Evolutionary conservation across 1,140 invertebrate genomes (phyloP).

Genomic region (Lethrus apterus): DNA sequence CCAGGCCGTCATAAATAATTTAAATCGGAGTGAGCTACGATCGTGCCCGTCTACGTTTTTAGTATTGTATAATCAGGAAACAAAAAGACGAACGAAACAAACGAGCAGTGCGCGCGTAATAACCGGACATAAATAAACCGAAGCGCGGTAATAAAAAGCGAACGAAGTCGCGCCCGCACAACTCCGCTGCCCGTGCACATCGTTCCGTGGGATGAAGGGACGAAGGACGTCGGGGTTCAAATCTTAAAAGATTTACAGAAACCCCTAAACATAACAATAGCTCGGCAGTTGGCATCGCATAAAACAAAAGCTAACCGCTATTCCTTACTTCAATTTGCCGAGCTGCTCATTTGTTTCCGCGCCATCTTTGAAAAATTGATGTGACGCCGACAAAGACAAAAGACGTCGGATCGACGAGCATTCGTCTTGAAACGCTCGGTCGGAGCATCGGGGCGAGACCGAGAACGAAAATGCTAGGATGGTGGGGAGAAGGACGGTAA

Average conservation of each 20-base stretch:
- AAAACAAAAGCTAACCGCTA: conserved; percentile 43
- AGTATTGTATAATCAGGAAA: conserved; percentile 12
- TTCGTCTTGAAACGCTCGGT: conserved; percentile 6
- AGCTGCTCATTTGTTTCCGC: conserved; percentile 42
- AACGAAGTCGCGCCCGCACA: neutral
- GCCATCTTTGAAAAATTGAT: conserved; percentile 42
- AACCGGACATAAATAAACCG: conserved; percentile 6
- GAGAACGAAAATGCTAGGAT: conserved; percentile 18
- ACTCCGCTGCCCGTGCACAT: neutral
- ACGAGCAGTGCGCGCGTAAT: conserved; percentile 5
- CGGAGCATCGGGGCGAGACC: conserved; percentile 8
- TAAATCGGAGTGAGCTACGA: no score
- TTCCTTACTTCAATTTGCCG: conserved; percentile 43
- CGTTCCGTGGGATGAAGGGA: neutral
- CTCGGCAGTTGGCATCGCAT: conserved; percentile 39
- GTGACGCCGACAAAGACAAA: conserved; percentile 40
- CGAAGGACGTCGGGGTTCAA: neutral
- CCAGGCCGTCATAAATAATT: no score
- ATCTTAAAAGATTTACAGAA: conserved; percentile 38
- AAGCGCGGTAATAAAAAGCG: conserved; percentile 14
- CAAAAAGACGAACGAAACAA: conserved; percentile 1
- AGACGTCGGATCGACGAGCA: conserved; percentile 33
- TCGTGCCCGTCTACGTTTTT: no score
- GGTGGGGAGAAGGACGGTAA: no score
- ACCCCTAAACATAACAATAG: conserved; percentile 40